Evolutionary conservation across 2,888 invertebrate genomes (phyloP).

Genomic region (Pyrrhia umbra): DNA sequence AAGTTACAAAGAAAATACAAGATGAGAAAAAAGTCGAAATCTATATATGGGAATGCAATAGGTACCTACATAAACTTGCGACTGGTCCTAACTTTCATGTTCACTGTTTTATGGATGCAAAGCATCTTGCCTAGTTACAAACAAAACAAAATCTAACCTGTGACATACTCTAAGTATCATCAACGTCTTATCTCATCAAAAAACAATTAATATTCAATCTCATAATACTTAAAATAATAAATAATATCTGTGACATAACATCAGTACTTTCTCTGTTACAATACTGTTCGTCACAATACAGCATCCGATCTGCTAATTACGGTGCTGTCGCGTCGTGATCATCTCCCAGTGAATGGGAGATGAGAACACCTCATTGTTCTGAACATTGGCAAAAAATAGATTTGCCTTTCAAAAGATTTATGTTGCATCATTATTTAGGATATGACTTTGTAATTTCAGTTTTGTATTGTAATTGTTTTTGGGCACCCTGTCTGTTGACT

Average conservation of each 20-base stretch:
- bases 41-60: too few species aligned
- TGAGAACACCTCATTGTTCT: slow-evolving; percentile 42
- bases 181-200: background rate
- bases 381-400: slow-evolving; percentile 16
- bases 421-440: slow-evolving; percentile 20
- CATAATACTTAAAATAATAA: background rate
- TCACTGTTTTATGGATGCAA: too few species aligned
- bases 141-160: too few species aligned
- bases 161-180: background rate
- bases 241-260: slow-evolving; percentile 20
- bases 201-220: background rate
- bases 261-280: slow-evolving; percentile 30
- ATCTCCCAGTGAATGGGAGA: slow-evolving; percentile 30
- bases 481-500: background rate
- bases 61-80: too few species aligned
- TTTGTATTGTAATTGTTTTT: slow-evolving; percentile 1
- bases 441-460: slow-evolving; percentile 14
- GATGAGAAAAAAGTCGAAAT: too few species aligned
- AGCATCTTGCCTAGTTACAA: too few species aligned
- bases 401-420: slow-evolving; percentile 28
- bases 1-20: too few species aligned
- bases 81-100: too few species aligned
- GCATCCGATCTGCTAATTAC: slow-evolving; percentile 50
- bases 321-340: slow-evolving; percentile 29
- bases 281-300: slow-evolving; percentile 35